phyloP scores from a whole-genome alignment of 2,113 vertebrate genomes.

The Phylloscopus trochilus region DNA sequence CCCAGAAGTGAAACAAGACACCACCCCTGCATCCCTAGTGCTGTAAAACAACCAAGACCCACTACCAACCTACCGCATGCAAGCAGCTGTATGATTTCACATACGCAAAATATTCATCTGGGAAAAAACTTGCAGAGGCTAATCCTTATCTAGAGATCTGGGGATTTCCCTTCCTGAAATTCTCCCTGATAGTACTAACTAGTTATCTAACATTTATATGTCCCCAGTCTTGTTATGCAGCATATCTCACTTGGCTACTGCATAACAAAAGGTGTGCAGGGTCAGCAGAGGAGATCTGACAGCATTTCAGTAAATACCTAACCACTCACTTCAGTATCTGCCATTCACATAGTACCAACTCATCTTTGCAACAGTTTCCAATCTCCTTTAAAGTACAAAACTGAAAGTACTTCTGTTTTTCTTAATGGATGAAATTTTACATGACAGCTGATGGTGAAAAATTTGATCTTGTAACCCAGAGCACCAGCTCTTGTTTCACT shows the following conservation, averaged over 20 bases:
- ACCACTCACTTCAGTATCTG: background rate
- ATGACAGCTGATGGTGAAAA: background rate
- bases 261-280: background rate
- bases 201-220: background rate
- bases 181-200: background rate
- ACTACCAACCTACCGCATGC: background rate
- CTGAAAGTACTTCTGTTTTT: background rate
- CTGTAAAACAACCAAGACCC: background rate
- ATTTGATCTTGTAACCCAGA: background rate
- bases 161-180: slow-evolving; percentile 21
- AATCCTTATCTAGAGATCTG: background rate
- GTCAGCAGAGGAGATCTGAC: background rate
- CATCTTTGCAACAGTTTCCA: background rate
- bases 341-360: background rate
- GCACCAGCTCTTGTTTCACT: background rate
- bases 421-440: background rate
- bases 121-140: slow-evolving; percentile 7
- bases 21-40: background rate
- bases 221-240: background rate
- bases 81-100: background rate
- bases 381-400: background rate
- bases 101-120: background rate
- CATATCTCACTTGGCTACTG: background rate
- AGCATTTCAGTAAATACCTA: background rate
- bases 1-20: slow-evolving; percentile 1